Conservation (phyloP, 2,888 invertebrate genomes). For the Epinotia demarniana region DNA sequence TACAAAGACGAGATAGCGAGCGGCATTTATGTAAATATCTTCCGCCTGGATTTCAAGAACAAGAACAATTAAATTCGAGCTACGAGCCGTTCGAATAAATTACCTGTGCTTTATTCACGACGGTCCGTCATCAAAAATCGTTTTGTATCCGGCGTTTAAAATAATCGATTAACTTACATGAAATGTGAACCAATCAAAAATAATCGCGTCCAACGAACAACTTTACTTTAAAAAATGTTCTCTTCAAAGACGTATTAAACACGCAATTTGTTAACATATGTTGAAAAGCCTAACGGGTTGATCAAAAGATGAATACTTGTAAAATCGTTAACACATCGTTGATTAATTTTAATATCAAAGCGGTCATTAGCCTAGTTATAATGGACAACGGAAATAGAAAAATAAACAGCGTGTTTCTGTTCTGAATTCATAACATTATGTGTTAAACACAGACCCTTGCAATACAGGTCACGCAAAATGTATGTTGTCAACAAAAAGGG, state of each 20-base stretch:
- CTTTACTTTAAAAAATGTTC: neutral
- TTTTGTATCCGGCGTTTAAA: conserved; percentile 45
- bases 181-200: conserved; percentile 6
- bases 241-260: neutral
- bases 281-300: conserved; percentile 28
- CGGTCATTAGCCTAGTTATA: conserved; percentile 34
- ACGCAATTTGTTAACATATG: conserved; percentile 26
- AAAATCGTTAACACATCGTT: conserved; percentile 42
- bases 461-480: neutral
- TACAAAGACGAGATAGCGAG: conserved; percentile 67
- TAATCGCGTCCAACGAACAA: neutral
- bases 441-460: too few relatives aligned
- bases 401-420: neutral
- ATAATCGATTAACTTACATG: conserved; percentile 13
- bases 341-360: conserved; percentile 48
- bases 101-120: conserved; percentile 57
- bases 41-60: conserved; percentile 77
- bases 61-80: conserved; percentile 81
- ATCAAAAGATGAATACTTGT: conserved; percentile 35
- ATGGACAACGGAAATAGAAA: conserved; percentile 14
- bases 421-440: neutral
- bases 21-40: conserved; percentile 80
- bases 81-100: conserved; percentile 73
- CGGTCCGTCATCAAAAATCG: conserved; percentile 29
- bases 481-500: too few relatives aligned